Evolutionary conservation across 2,888 invertebrate genomes (phyloP).

Genomic region (Cephus sareptanus): DNA sequence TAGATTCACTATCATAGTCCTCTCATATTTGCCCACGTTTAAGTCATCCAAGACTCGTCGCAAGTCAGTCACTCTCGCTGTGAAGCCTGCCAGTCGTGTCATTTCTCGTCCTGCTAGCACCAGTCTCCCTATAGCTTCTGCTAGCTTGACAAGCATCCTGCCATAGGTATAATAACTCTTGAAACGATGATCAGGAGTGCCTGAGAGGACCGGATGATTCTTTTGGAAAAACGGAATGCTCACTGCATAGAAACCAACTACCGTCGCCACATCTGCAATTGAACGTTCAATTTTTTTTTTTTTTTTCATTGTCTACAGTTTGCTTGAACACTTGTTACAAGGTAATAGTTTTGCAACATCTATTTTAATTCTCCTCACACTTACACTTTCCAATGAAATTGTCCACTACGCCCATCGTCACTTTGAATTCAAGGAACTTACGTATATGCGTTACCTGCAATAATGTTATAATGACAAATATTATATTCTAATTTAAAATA

Average conservation of each 20-base stretch:
- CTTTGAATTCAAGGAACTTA: conserved; percentile 88
- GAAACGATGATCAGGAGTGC: conserved; percentile 77
- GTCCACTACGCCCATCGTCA: conserved; percentile 93
- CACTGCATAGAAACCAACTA: conserved; percentile 95
- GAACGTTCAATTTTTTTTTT: neutral
- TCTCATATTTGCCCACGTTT: conserved; percentile 80
- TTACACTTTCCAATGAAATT: conserved; percentile 96
- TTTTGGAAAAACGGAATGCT: conserved; percentile 91
- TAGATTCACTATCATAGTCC: conserved; percentile 75
- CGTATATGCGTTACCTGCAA: conserved; percentile 81
- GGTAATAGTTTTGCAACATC: neutral
- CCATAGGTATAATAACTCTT: conserved; percentile 93
- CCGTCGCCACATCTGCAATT: conserved; percentile 87
- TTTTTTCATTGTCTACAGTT: neutral
- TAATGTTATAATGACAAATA: neutral
- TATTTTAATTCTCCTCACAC: conserved; percentile 44
- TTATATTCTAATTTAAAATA: neutral
- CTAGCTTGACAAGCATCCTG: conserved; percentile 94
- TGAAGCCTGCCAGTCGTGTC: conserved; percentile 93
- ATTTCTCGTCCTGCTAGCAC: conserved; percentile 96
- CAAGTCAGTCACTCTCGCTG: conserved; percentile 91
- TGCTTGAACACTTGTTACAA: neutral
- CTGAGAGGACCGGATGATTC: conserved; percentile 76
- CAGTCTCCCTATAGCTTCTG: conserved; percentile 95
- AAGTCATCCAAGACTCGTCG: conserved; percentile 85